Base-by-base conservation (phyloP, 2,888 invertebrate species). In the Cecidostiba fungosa region DNA sequence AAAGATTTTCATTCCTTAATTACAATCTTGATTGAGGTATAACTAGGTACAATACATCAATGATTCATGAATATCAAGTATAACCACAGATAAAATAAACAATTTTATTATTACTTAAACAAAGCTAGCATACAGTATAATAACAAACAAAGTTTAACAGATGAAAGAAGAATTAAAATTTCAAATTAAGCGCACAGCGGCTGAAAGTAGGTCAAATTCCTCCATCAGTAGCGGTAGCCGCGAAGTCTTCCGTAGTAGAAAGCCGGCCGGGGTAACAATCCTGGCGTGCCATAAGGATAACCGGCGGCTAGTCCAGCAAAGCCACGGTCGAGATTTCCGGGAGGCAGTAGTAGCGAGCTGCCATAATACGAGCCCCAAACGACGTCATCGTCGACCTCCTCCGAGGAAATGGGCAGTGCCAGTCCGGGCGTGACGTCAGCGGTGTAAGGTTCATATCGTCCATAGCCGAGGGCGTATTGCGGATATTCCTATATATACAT, bases 321-420 rank as follows among this genome's bases (percentile, higher is more conserved):
- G 70, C 36, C 62, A 3, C 16, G 47, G n/a, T 29, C 76, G n/a
- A 26, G 32, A 36, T 50, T 62, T n/a, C 50, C 69, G 47, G 14
- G 10, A n/a, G 19, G 19, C 19, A 36, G 10, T 6, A 32, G 10
- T 6, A 32, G 10, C 36, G 3, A 10, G 3, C 66, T 62, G 47
- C 23, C 39, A 23, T 82, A 66, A 62, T 39, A n/a, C 39, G 54
- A 73, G n/a, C 80, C 54, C 59, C 72, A 36, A 29, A 16, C 59
- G 50, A 59, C 59, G 59, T 73, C 80, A 59, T 73, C 72, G 59
- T 36, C 73, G 73, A 59, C 54, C 47, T 78, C 78, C 66, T 78
- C 77, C 43, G 8, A 32, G 47, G 29, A 23, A n/a, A 47, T 5
- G 43, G 16, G 3, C 29, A 14, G 26, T 10, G 29, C 26, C 66